These are phyloP conservation scores for Falco peregrinus DNA, from an alignment of 2,797 vertebrate species.

Conservation along the genomic window DNA sequence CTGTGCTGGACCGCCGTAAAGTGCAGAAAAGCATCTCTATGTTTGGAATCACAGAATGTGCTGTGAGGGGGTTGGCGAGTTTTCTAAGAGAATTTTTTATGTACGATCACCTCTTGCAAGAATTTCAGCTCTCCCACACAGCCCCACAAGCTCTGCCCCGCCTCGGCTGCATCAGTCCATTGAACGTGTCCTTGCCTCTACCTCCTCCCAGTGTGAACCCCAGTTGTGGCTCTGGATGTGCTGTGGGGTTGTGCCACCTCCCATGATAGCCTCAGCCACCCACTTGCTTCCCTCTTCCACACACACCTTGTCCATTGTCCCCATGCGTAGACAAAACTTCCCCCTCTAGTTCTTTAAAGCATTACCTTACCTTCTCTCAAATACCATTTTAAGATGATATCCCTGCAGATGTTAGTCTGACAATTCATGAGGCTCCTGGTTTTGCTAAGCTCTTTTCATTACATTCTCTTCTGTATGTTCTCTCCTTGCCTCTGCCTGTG, in stretches of 20 bases:
- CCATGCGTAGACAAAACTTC: rapidly evolving
- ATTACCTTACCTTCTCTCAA: not conserved
- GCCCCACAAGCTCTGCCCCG: not conserved
- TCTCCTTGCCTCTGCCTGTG: not conserved
- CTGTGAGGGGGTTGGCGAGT: not conserved
- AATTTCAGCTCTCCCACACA: rapidly evolving
- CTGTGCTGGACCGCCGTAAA: not conserved
- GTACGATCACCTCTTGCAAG: rapidly evolving
- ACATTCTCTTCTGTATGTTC: not conserved
- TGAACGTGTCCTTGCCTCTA: not conserved
- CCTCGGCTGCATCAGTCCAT: rapidly evolving
- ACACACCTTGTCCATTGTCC: rapidly evolving
- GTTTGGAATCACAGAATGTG: rapidly evolving
- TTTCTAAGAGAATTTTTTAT: not conserved
- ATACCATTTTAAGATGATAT: not conserved
- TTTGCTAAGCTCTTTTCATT: not conserved
- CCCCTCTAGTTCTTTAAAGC: not conserved
- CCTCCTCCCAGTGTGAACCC: not conserved
- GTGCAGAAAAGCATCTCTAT: not conserved
- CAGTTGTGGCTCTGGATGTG: rapidly evolving
- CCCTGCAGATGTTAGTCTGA: not conserved
- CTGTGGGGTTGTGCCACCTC: not conserved
- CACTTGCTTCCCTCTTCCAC: not conserved
- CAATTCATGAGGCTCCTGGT: not conserved
- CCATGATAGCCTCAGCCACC: rapidly evolving